Evolutionary conservation across 2,888 invertebrate species (phyloP).

Genomic region (Lithophane ornitopus): DNA sequence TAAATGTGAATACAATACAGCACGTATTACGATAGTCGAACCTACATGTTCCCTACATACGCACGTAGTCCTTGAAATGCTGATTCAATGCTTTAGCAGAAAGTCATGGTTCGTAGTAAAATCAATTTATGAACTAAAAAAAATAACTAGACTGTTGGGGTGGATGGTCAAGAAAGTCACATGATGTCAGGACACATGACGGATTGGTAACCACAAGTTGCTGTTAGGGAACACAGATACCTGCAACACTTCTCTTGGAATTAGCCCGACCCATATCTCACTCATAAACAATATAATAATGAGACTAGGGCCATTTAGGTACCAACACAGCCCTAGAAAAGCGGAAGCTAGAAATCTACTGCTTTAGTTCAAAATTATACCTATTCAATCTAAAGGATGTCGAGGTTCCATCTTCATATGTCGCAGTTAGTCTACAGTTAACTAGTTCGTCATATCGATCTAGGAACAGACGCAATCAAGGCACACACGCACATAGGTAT

Average conservation of each 20-base stretch:
- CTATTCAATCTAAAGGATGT: slow-evolving; percentile 35
- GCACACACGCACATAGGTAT: neutral
- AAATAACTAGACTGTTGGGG: neutral
- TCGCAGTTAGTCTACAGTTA: slow-evolving; percentile 24
- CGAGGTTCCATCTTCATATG: slow-evolving; percentile 15
- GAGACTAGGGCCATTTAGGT: neutral
- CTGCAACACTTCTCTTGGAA: neutral
- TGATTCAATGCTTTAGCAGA: neutral
- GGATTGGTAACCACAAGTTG: neutral
- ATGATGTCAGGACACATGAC: neutral
- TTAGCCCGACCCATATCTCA: neutral
- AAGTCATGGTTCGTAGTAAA: neutral
- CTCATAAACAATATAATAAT: neutral
- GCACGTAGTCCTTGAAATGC: neutral
- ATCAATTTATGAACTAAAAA: neutral
- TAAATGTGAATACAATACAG: neutral
- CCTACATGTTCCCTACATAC: too few species aligned
- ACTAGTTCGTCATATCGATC: slow-evolving; percentile 42
- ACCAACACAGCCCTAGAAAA: neutral
- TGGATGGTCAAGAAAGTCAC: neutral
- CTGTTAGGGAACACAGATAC: neutral
- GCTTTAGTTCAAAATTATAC: slow-evolving; percentile 26
- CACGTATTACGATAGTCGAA: neutral
- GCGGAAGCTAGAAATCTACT: neutral
- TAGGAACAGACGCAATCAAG: slow-evolving; percentile 35